These are phyloP conservation scores for Microctonus brassicae DNA, from an alignment of 2,888 invertebrate genomes.

Conservation along the genomic window DNA sequence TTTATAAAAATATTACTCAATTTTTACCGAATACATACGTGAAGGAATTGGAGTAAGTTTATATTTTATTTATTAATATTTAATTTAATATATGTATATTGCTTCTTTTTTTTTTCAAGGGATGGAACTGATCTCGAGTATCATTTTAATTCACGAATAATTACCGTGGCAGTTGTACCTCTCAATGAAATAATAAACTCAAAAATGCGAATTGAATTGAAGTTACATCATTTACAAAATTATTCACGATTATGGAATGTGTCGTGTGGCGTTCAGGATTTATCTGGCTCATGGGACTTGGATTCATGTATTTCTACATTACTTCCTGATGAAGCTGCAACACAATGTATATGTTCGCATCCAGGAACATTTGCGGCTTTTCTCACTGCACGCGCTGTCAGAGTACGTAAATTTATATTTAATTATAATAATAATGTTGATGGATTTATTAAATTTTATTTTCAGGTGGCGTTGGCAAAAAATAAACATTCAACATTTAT, in stretches of 20 bases:
- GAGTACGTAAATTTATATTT: conserved; percentile 51
- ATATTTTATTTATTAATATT: conserved; percentile 35
- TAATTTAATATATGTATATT: too few relatives aligned
- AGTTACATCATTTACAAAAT: conserved; percentile 72
- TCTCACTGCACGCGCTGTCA: conserved; percentile 70
- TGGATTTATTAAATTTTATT: neutral
- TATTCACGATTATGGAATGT: conserved; percentile 69
- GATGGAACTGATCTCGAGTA: conserved; percentile 79
- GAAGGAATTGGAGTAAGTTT: conserved; percentile 76
- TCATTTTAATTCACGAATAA: conserved; percentile 75
- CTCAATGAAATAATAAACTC: conserved; percentile 42
- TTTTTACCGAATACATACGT: conserved; percentile 76
- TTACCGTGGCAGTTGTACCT: conserved; percentile 64
- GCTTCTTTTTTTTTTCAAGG: too few relatives aligned
- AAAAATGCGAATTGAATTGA: conserved; percentile 69
- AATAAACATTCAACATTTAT: conserved; percentile 65
- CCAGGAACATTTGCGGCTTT: conserved; percentile 77
- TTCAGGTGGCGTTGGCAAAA: conserved; percentile 58
- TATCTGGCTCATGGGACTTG: conserved; percentile 75
- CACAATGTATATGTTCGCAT: conserved; percentile 75
- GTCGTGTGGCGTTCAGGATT: conserved; percentile 70
- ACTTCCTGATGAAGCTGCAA: conserved; percentile 63
- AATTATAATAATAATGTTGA: too few relatives aligned
- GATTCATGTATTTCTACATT: conserved; percentile 72
- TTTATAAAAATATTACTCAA: conserved; percentile 76